Evolutionary conservation across 1,140 invertebrate species (phyloP), one percentile per base, ranked within the genome.

Genomic region (Drosophila arawakana): DNA sequence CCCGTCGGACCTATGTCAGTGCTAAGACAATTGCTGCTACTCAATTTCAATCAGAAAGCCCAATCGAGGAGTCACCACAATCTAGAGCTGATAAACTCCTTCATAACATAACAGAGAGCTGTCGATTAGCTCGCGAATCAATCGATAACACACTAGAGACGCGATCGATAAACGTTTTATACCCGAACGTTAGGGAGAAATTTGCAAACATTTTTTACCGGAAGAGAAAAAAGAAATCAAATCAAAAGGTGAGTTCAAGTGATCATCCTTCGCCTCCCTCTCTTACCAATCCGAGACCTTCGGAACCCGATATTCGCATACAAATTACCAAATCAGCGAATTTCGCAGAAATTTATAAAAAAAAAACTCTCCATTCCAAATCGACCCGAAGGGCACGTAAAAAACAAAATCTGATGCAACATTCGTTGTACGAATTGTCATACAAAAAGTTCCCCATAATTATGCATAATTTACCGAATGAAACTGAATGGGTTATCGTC

Each of bases 181-280:
- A 62, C 50, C 60, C 55, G 60, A 70, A 69, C 75, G 76, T 86
- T 79, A 79, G 78, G 71, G 68, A 78, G 78, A 89, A 84, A 90
- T 78, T 84, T 58, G 81, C 85, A 89, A 89, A 84, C 81, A 89
- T 89, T 89, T 85, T 89, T 88, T 89, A 88, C 84, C 84, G 84
- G 85, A 89, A 89, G 84, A 90, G 75, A 84, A 89, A 89, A 89
- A 89, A 89, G 84, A 89, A 89, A 89, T 81, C 72, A 89, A 89
- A 84, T 81, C 78, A 89, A 89, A 67, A 84, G 85, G 84, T 89
- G 75, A 88, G 84, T 83, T 57, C 10, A 11, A 34, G 11, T 15
- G 7, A 44, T 30, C 25, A 30, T 30, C 25, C 34, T 35, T 9
- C 11, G 9, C 25, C 3, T 13, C 37, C 7, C 47, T 30, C 34